These are phyloP conservation scores for Brachynemurus nebulosus DNA, from an alignment of 2,888 invertebrate genomes.

Conservation along the genomic window DNA sequence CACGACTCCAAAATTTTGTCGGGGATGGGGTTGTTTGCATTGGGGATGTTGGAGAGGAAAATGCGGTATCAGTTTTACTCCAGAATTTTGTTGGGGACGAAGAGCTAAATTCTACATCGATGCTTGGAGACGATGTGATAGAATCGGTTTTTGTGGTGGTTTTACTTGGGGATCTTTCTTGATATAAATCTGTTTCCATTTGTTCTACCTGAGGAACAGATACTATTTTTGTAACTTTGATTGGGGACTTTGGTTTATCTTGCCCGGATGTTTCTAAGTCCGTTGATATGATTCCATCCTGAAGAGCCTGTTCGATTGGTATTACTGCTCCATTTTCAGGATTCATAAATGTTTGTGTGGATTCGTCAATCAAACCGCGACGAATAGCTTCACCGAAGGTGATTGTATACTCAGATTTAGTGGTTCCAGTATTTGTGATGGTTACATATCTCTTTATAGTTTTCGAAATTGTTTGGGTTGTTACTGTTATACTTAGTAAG, in stretches of 20 bases:
- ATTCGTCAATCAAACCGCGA: constrained; percentile 67
- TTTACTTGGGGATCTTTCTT: constrained; percentile 1
- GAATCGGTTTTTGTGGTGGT: background rate
- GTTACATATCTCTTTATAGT: constrained; percentile 72
- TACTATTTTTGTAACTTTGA: constrained; percentile 1
- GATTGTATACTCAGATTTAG: constrained; percentile 39
- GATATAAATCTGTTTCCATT: background rate
- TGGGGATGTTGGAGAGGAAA: background rate
- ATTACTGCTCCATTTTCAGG: constrained; percentile 58
- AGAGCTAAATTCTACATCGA: constrained; percentile 4
- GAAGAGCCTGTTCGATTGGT: constrained; percentile 63
- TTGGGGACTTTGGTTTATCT: background rate
- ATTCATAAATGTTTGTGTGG: constrained; percentile 60
- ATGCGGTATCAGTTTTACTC: constrained; percentile 1
- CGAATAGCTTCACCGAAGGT: constrained; percentile 67
- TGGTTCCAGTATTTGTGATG: constrained; percentile 49
- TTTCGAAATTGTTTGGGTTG: constrained; percentile 75
- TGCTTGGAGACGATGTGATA: background rate
- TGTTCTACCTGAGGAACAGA: background rate
- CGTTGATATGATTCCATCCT: constrained; percentile 54
- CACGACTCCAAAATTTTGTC: constrained; percentile 1
- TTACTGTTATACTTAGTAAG: constrained; percentile 74
- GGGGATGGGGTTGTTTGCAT: constrained; percentile 1
- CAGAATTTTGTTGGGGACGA: background rate
- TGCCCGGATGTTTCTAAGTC: constrained; percentile 29